A percentile compares a stretch with the other conserved stretches of the same genome.
Evolutionary conservation across 1,140 invertebrate species (phyloP).

Genomic region (Leptestheria dahalacensis): DNA sequence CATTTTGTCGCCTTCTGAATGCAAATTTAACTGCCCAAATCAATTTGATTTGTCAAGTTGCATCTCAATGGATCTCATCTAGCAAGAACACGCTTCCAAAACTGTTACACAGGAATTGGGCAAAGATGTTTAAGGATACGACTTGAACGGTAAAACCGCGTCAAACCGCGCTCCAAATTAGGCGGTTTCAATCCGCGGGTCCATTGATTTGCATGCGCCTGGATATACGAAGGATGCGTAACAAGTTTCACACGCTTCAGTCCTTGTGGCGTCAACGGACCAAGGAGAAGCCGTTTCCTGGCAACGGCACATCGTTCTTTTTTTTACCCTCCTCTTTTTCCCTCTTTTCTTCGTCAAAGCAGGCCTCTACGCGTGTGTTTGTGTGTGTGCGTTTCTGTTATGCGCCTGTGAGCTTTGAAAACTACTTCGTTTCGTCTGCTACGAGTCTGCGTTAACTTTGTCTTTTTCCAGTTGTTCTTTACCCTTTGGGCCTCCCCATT

Average conservation of each 20-base stretch:
- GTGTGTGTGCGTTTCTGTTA: conserved; percentile 14
- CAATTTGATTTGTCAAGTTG: too few relatives aligned
- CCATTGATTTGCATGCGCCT: neutral
- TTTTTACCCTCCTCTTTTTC: neutral
- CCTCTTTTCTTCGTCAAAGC: conserved; percentile 1
- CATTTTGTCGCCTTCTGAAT: too few relatives aligned
- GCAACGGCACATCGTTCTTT: conserved; percentile 4
- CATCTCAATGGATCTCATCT: too few relatives aligned
- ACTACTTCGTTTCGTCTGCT: too few relatives aligned
- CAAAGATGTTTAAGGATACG: too few relatives aligned
- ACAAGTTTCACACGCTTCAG: neutral
- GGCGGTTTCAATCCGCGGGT: neutral
- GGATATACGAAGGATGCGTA: neutral
- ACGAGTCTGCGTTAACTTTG: too few relatives aligned
- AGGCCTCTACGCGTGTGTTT: conserved; percentile 10
- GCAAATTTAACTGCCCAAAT: too few relatives aligned
- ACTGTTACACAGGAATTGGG: too few relatives aligned
- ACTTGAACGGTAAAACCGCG: too few relatives aligned
- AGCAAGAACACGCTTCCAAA: too few relatives aligned
- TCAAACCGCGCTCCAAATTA: neutral
- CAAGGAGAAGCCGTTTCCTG: neutral
- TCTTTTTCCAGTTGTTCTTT: conserved; percentile 17
- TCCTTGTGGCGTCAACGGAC: neutral
- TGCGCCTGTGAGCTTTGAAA: too few relatives aligned
- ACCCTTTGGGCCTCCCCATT: neutral